Conservation (phyloP, 2,113 vertebrate genomes). For the Eulemur rufifrons region DNA sequence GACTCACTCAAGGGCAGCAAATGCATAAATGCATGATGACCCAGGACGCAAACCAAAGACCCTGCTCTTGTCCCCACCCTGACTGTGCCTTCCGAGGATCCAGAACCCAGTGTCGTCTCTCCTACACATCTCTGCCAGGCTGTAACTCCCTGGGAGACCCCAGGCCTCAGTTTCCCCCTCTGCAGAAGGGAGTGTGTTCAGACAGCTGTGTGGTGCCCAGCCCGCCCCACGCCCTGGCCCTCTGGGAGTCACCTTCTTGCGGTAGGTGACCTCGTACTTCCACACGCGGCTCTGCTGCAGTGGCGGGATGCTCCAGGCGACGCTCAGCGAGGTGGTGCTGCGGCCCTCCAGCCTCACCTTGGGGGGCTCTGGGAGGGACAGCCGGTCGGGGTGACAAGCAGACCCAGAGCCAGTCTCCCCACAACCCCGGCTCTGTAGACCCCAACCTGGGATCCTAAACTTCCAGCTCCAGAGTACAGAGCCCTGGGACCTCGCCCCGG, state of each 20-base stretch:
- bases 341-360: slow-evolving; percentile 90
- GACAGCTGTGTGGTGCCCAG: accelerated
- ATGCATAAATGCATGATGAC: accelerated
- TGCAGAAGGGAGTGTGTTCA: neutral
- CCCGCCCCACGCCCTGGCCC: accelerated
- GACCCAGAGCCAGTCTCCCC: neutral
- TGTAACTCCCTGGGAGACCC: neutral
- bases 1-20: neutral
- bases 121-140: neutral
- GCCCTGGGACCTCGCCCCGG: no score
- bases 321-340: slow-evolving; percentile 86
- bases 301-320: slow-evolving; percentile 91
- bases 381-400: accelerated
- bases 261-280: slow-evolving; percentile 94
- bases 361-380: slow-evolving; percentile 87
- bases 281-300: slow-evolving; percentile 83
- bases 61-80: neutral
- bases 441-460: neutral
- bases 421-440: neutral
- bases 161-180: neutral
- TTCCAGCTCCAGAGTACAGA: neutral
- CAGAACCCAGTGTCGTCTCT: neutral
- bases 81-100: neutral
- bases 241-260: slow-evolving; percentile 89
- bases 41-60: neutral